These are phyloP conservation scores for Tanaodytes sp. DNA, from an alignment of 2,888 invertebrate genomes.

Conservation along the genomic window DNA sequence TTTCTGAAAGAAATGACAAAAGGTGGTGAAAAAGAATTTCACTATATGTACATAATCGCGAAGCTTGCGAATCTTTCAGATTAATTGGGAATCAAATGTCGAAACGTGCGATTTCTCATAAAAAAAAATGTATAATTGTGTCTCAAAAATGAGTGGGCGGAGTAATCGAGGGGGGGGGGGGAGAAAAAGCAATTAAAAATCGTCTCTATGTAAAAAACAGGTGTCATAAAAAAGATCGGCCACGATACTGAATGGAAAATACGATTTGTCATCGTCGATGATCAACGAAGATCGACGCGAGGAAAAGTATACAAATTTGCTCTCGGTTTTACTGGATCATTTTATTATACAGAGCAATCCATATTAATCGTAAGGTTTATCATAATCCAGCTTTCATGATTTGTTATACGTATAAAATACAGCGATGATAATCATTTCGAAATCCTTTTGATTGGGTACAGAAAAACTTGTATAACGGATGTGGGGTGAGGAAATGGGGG, in stretches of 20 bases:
- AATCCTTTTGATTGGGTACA: conserved; percentile 52
- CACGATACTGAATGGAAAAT: conserved; percentile 4
- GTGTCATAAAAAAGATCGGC: conserved; percentile 8
- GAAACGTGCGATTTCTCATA: no score
- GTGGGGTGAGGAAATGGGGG: no score
- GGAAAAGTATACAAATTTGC: conserved; percentile 39
- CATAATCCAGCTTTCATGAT: conserved; percentile 65
- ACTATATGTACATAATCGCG: conserved; percentile 33
- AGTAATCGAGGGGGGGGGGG: no score
- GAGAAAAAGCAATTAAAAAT: conserved; percentile 9
- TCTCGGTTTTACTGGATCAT: conserved; percentile 61
- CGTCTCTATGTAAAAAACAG: conserved; percentile 8
- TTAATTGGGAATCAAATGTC: no score
- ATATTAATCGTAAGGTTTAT: conserved; percentile 61
- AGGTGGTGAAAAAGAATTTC: conserved; percentile 24
- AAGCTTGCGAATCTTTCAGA: no score
- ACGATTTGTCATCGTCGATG: conserved; percentile 5
- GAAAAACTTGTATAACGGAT: no score
- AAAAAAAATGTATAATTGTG: conserved; percentile 1
- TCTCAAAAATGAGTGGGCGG: no score
- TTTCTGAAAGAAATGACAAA: conserved; percentile 30
- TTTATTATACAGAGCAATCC: conserved; percentile 64
- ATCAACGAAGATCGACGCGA: not conserved
- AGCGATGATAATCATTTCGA: conserved; percentile 64
- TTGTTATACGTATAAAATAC: conserved; percentile 70